A percentile compares a stretch with the other conserved stretches of the same genome.
Conservation (phyloP, 2,113 vertebrate species). For the Entomyzon cyanotis region DNA sequence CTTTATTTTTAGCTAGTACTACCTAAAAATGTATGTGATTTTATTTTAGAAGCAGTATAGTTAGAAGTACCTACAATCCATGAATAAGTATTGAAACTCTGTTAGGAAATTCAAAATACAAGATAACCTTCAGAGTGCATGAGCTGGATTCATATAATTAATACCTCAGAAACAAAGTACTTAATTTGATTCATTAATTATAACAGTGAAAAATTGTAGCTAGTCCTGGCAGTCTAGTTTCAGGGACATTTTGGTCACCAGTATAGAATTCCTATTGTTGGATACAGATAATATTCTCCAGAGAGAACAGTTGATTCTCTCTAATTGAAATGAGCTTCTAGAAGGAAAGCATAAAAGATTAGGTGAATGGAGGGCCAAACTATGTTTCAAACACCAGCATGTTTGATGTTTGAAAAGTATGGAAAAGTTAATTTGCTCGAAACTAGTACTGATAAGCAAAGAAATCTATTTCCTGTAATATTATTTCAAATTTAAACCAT, state of each 20-base stretch:
- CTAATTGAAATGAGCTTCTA: not conserved
- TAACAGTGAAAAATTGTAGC: not conserved
- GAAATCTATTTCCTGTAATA: not conserved
- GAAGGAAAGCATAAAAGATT: not conserved
- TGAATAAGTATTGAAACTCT: not conserved
- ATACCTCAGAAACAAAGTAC: not conserved
- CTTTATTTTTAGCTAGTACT: not conserved
- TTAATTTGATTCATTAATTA: conserved; percentile 37
- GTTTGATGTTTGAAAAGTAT: not conserved
- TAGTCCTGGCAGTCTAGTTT: not conserved
- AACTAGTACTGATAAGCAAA: not conserved
- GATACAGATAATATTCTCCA: not conserved
- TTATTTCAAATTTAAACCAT: not conserved
- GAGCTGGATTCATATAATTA: not conserved
- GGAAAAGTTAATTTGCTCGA: not conserved
- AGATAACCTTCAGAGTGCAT: not conserved
- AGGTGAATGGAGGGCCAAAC: not conserved
- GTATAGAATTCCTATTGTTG: not conserved
- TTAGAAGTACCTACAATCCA: not conserved
- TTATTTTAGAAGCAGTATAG: not conserved
- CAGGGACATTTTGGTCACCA: not conserved
- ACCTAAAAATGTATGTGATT: not conserved
- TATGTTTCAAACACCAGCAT: not conserved
- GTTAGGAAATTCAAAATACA: not conserved
- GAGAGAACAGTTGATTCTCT: not conserved